Conservation (phyloP, 2,888 invertebrate genomes). For the Megastigmus dorsalis region DNA sequence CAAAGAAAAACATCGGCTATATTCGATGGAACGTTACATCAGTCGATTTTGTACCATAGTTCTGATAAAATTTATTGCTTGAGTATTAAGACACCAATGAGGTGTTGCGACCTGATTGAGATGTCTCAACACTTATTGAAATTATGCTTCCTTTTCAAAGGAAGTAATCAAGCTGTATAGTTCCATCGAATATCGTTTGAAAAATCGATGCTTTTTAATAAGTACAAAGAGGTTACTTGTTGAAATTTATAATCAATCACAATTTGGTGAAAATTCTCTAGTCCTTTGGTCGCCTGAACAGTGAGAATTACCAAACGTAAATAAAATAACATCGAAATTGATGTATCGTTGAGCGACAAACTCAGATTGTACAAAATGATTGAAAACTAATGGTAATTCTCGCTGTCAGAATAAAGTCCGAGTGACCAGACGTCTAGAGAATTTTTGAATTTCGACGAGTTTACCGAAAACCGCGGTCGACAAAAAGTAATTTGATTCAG, state of each 20-base stretch:
- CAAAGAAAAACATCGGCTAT: conserved; percentile 16
- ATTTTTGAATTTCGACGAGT: conserved; percentile 28
- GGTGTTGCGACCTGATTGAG: no score
- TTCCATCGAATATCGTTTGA: neutral
- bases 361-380: no score
- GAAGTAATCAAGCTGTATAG: no score
- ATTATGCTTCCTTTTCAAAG: no score
- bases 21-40: conserved; percentile 9
- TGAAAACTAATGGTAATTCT: conserved; percentile 22
- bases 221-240: neutral
- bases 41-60: neutral
- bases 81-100: no score
- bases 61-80: no score
- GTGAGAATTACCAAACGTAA: conserved; percentile 36
- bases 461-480: conserved; percentile 39
- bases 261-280: conserved; percentile 38
- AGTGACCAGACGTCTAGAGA: conserved; percentile 49
- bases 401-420: conserved; percentile 25
- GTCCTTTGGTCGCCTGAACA: conserved; percentile 42
- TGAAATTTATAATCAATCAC: neutral
- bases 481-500: conserved; percentile 44
- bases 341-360: no score
- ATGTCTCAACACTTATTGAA: no score
- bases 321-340: no score
- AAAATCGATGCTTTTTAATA: conserved; percentile 14